Evolutionary conservation across 1,140 invertebrate species (phyloP).

Genomic region (Trachymyrmex cornetzi): DNA sequence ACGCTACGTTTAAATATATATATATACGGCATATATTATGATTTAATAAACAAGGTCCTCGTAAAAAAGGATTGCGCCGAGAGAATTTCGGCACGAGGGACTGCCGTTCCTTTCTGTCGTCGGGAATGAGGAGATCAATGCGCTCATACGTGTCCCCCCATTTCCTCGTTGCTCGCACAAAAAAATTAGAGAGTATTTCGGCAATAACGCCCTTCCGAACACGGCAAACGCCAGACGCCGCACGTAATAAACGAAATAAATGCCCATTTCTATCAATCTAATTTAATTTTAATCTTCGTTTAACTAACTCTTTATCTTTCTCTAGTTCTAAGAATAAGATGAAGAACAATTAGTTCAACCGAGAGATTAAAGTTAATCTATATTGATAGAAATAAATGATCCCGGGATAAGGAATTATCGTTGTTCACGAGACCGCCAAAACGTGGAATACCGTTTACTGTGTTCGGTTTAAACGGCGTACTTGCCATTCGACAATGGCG

Average conservation of each 20-base stretch:
- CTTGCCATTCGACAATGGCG: conserved; percentile 27
- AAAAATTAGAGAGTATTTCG: conserved; percentile 4
- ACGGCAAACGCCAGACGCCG: not conserved
- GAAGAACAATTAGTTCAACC: no score
- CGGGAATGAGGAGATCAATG: not conserved
- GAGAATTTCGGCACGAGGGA: not conserved
- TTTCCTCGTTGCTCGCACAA: not conserved
- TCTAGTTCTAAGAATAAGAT: no score
- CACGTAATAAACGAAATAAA: not conserved
- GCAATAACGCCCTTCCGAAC: not conserved
- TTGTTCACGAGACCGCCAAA: not conserved
- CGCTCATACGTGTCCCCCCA: not conserved
- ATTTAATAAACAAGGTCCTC: conserved; percentile 45
- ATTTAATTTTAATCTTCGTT: no score
- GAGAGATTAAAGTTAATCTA: no score
- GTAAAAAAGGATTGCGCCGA: conserved; percentile 54
- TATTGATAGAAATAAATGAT: no score
- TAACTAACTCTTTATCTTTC: no score
- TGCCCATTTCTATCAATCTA: no score
- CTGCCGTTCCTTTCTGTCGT: conserved; percentile 35
- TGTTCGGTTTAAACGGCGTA: not conserved
- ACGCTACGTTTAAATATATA: conserved; percentile 22
- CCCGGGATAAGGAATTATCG: not conserved
- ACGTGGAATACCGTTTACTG: not conserved
- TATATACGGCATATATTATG: conserved; percentile 14